A percentile compares a stretch with the other conserved stretches of the same genome.
Evolutionary conservation across 2,888 invertebrate genomes (phyloP).

Genomic region (Ischnus inquisitorius): DNA sequence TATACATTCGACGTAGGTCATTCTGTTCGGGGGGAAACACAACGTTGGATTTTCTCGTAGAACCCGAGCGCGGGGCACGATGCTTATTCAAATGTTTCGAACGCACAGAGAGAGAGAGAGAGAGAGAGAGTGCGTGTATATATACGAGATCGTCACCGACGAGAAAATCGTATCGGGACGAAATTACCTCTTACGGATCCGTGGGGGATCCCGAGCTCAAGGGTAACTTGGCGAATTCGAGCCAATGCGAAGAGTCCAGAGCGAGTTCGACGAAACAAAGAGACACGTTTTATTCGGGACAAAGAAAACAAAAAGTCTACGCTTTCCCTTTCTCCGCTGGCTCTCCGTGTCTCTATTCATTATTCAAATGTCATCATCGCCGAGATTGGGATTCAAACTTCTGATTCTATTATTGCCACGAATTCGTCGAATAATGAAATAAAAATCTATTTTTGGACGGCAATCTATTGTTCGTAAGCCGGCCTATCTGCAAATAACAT

Average conservation of each 20-base stretch:
- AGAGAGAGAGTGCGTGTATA: too few relatives aligned
- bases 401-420: too few relatives aligned
- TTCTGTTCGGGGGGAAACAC: conserved; percentile 68
- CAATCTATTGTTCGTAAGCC: not conserved
- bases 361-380: too few relatives aligned
- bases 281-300: not conserved
- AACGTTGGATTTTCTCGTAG: conserved; percentile 58
- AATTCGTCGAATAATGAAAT: not conserved
- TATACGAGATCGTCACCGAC: not conserved
- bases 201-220: conserved; percentile 24
- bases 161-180: conserved; percentile 6
- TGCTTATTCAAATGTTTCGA: conserved; percentile 67
- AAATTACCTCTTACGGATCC: conserved; percentile 51
- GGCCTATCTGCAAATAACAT: not conserved
- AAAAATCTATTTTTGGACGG: conserved; percentile 10
- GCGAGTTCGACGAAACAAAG: not conserved
- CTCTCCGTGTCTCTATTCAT: too few relatives aligned
- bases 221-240: conserved; percentile 34
- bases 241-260: conserved; percentile 1
- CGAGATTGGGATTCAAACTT: not conserved
- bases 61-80: conserved; percentile 33
- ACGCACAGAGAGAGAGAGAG: not conserved
- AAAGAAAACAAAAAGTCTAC: not conserved
- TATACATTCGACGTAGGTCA: conserved; percentile 69
- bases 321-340: too few relatives aligned